A percentile compares a stretch with the other conserved stretches of the same genome.
Evolutionary conservation across 2,888 invertebrate genomes (phyloP).

Genomic region (Saturnia pavonia): DNA sequence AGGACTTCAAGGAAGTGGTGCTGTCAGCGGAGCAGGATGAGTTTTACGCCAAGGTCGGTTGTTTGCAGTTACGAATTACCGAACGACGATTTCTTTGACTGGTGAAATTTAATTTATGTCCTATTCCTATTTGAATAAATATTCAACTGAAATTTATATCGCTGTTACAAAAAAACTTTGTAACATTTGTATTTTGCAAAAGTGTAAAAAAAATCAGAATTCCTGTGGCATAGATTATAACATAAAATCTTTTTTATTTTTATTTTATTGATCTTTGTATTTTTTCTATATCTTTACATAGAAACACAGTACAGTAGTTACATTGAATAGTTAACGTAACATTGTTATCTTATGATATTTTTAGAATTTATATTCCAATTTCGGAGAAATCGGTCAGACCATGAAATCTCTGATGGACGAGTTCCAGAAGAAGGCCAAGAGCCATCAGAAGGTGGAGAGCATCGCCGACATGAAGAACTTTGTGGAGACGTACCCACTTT

Average conservation of each 20-base stretch:
- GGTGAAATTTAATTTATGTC: neutral
- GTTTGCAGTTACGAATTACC: neutral
- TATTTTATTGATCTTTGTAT: no score
- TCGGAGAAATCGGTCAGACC: slow-evolving; percentile 98
- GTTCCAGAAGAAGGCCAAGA: slow-evolving; percentile 97
- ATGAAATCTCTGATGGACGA: slow-evolving; percentile 99
- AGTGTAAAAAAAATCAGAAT: no score
- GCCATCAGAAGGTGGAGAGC: slow-evolving; percentile 98
- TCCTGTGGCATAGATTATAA: no score
- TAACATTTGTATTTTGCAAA: no score
- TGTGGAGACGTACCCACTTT: slow-evolving; percentile 98
- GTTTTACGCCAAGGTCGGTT: slow-evolving; percentile 93
- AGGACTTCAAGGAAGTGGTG: slow-evolving; percentile 96
- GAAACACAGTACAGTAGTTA: no score
- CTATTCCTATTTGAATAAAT: neutral
- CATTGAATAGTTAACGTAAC: no score
- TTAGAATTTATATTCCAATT: slow-evolving; percentile 96
- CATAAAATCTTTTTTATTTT: no score
- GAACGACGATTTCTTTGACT: neutral
- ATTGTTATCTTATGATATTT: no score
- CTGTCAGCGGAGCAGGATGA: slow-evolving; percentile 97
- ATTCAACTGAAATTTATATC: no score
- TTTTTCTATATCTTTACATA: no score
- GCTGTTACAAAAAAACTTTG: no score
- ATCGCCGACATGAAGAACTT: slow-evolving; percentile 99